Evolutionary conservation across 2,888 invertebrate genomes (phyloP).

Genomic region (Omphaloscelis lunosa): DNA sequence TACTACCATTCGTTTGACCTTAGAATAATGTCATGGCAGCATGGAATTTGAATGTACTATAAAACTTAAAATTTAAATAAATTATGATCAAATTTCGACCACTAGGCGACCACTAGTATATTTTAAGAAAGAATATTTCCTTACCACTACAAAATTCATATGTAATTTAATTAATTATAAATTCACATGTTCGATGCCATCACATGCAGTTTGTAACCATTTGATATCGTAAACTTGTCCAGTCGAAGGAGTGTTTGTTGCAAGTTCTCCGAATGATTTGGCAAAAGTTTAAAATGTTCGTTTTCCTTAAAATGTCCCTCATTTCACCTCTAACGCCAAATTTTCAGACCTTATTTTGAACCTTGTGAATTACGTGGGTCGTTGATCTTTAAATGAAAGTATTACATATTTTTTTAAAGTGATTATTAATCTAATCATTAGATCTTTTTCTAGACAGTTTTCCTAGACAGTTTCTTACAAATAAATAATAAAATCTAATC

Average conservation of each 20-base stretch:
- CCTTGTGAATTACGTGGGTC: not conserved
- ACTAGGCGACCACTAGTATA: too few relatives aligned
- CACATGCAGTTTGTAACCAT: constrained; percentile 25
- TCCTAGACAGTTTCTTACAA: not conserved
- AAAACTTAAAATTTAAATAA: too few relatives aligned
- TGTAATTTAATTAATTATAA: constrained; percentile 14
- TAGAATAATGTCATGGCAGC: too few relatives aligned
- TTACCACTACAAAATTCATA: not conserved
- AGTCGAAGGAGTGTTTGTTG: constrained; percentile 32
- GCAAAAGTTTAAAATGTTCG: constrained; percentile 13
- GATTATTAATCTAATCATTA: too few relatives aligned
- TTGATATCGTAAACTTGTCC: constrained; percentile 11
- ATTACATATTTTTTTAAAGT: too few relatives aligned
- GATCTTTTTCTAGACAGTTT: not conserved
- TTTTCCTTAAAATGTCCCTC: constrained; percentile 38
- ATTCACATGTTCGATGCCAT: constrained; percentile 31
- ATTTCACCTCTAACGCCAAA: constrained; percentile 1
- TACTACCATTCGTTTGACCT: too few relatives aligned
- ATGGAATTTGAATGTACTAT: too few relatives aligned
- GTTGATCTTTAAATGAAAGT: constrained; percentile 14
- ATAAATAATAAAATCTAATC: not conserved
- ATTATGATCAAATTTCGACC: too few relatives aligned
- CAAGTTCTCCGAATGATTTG: constrained; percentile 37
- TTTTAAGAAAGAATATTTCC: not conserved
- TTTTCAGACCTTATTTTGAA: not conserved